Evolutionary conservation across 1,140 invertebrate genomes (phyloP).

Genomic region (Colletes gigas): DNA sequence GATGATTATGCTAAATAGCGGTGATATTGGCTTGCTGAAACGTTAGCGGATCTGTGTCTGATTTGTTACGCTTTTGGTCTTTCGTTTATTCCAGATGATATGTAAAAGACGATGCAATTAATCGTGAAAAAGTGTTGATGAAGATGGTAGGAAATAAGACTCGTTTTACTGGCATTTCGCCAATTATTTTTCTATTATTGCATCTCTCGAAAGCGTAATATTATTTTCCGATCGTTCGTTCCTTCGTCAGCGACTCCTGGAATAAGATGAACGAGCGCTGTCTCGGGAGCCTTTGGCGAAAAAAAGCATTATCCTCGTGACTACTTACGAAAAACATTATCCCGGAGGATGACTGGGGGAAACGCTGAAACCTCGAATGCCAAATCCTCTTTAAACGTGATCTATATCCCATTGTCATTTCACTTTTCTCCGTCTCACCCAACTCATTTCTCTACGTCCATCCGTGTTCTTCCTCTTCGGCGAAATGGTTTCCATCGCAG

Average conservation of each 20-base stretch:
- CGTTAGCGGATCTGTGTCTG: too few species aligned
- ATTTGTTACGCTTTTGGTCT: too few species aligned
- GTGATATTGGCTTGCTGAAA: too few species aligned
- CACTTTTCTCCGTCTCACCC: constrained; percentile 8
- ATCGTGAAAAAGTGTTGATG: too few species aligned
- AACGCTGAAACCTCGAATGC: constrained; percentile 61
- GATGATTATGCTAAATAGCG: too few species aligned
- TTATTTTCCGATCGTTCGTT: constrained; percentile 46
- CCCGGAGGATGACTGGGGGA: constrained; percentile 57
- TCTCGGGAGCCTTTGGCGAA: constrained; percentile 22
- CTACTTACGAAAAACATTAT: constrained; percentile 69
- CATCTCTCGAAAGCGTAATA: constrained; percentile 14
- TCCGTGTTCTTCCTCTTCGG: neutral
- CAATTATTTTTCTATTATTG: constrained; percentile 6
- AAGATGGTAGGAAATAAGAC: neutral
- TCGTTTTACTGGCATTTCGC: neutral
- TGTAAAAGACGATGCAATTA: too few species aligned
- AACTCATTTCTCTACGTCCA: constrained; percentile 12
- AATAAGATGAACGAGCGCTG: constrained; percentile 58
- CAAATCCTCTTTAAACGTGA: constrained; percentile 57
- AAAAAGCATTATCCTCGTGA: constrained; percentile 50
- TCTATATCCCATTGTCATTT: constrained; percentile 56
- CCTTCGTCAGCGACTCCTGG: constrained; percentile 23
- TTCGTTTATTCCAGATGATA: too few species aligned
- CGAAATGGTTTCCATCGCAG: neutral